A percentile compares a stretch with the other conserved stretches of the same genome.
Conservation (phyloP, 1,140 invertebrate genomes). For the Drosophila ironensis region DNA sequence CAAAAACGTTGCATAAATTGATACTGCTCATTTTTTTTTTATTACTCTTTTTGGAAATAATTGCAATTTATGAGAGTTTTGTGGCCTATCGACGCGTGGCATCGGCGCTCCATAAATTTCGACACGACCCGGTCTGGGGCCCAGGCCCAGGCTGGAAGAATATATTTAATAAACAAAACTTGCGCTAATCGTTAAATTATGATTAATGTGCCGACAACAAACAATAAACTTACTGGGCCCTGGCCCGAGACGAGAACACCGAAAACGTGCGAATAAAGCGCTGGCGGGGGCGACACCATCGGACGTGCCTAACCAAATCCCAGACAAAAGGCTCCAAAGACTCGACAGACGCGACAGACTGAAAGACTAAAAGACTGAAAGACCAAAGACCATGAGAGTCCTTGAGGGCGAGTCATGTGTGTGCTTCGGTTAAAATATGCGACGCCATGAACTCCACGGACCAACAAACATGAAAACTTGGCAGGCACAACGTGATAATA, state of each 20-base stretch:
- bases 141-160: slow-evolving; percentile 36
- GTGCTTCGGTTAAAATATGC: slow-evolving; percentile 35
- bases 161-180: slow-evolving; percentile 72
- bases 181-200: slow-evolving; percentile 74
- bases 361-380: slow-evolving; percentile 8
- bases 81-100: slow-evolving; percentile 58
- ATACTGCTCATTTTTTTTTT: neutral
- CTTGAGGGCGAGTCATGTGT: slow-evolving; percentile 11
- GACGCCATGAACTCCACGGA: slow-evolving; percentile 22
- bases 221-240: slow-evolving; percentile 38
- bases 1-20: slow-evolving; percentile 6
- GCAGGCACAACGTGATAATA: slow-evolving; percentile 41
- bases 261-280: slow-evolving; percentile 44
- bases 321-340: slow-evolving; percentile 27
- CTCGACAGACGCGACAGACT: too few species aligned
- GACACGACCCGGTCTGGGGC: slow-evolving; percentile 10
- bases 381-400: slow-evolving; percentile 8
- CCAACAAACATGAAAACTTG: slow-evolving; percentile 31
- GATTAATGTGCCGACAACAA: slow-evolving; percentile 70
- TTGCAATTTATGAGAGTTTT: slow-evolving; percentile 54
- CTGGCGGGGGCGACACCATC: slow-evolving; percentile 17
- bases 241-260: slow-evolving; percentile 16
- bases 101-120: slow-evolving; percentile 59
- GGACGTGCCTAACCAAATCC: slow-evolving; percentile 37
- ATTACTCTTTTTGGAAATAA: slow-evolving; percentile 9